Percentiles rank a stretch among this genome's conserved stretches.
Evolutionary conservation across 2,888 invertebrate genomes (phyloP).

Genomic region (Drosophila multiciliata): DNA sequence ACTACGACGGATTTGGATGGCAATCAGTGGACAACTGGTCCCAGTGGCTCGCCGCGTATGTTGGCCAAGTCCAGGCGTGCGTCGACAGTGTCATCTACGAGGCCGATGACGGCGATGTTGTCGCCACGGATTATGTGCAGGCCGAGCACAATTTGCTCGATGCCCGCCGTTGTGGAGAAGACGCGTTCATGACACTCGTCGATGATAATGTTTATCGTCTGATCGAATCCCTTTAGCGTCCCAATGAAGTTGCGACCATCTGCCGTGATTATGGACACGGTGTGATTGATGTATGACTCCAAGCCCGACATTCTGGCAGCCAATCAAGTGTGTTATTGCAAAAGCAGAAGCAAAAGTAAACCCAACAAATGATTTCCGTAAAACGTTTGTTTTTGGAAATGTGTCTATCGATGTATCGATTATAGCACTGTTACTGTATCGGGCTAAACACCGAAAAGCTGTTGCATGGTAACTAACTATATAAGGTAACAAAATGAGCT

Average conservation of each 20-base stretch:
- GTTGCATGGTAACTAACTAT: neutral
- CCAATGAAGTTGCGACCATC: slow-evolving; percentile 99
- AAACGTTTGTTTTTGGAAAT: slow-evolving; percentile 11
- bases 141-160: slow-evolving; percentile 97
- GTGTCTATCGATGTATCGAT: neutral
- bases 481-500: neutral
- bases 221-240: slow-evolving; percentile 98
- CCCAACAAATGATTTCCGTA: slow-evolving; percentile 14
- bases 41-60: slow-evolving; percentile 93
- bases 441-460: neutral
- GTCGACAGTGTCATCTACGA: slow-evolving; percentile 93
- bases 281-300: slow-evolving; percentile 95
- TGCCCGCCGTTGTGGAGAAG: slow-evolving; percentile 96
- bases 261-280: slow-evolving; percentile 97
- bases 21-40: slow-evolving; percentile 90
- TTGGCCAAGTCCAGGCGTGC: slow-evolving; percentile 91
- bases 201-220: slow-evolving; percentile 98
- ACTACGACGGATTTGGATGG: slow-evolving; percentile 9
- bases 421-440: neutral
- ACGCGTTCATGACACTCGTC: slow-evolving; percentile 99
- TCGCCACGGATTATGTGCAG: slow-evolving; percentile 99
- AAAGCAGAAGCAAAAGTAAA: slow-evolving; percentile 4
- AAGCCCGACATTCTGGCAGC: slow-evolving; percentile 87
- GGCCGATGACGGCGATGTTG: slow-evolving; percentile 96
- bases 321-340: neutral